phyloP scores from a whole-genome alignment of 2,113 vertebrate genomes.

The Pterocles orientalis region DNA sequence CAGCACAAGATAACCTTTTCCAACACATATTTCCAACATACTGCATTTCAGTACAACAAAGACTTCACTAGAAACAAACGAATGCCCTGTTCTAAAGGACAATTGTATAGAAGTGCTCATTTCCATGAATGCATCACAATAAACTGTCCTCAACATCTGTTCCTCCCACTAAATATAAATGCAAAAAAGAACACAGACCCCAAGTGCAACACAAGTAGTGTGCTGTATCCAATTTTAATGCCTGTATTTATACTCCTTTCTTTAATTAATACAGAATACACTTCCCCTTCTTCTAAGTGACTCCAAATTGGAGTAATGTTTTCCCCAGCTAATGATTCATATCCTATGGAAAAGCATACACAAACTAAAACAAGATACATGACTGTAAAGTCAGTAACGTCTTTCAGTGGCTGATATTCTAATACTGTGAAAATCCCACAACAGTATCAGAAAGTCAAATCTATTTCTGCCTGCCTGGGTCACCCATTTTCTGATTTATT shows the following conservation, averaged over 20 bases:
- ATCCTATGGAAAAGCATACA: background rate
- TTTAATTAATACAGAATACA: background rate
- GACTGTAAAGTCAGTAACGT: background rate
- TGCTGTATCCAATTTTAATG: background rate
- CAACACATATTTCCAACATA: background rate
- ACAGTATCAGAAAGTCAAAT: background rate
- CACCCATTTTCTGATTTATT: background rate
- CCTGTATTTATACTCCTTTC: background rate
- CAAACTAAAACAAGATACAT: background rate
- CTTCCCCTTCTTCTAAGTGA: background rate
- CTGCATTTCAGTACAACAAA: conserved; percentile 5
- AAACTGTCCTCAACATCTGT: conserved; percentile 38
- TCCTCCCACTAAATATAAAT: conserved; percentile 17
- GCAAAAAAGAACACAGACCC: conserved; percentile 7
- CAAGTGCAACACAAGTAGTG: background rate
- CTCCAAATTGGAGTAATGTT: background rate
- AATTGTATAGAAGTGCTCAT: background rate
- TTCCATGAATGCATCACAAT: conserved; percentile 12
- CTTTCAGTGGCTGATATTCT: background rate
- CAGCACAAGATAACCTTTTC: conserved; percentile 5
- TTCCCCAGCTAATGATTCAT: background rate
- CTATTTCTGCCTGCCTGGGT: background rate
- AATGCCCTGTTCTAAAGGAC: conserved; percentile 26
- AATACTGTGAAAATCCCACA: background rate
- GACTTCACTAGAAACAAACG: conserved; percentile 6